Base-by-base conservation (phyloP, 2,113 vertebrate genomes). In the Periophthalmodon schlosseri region DNA sequence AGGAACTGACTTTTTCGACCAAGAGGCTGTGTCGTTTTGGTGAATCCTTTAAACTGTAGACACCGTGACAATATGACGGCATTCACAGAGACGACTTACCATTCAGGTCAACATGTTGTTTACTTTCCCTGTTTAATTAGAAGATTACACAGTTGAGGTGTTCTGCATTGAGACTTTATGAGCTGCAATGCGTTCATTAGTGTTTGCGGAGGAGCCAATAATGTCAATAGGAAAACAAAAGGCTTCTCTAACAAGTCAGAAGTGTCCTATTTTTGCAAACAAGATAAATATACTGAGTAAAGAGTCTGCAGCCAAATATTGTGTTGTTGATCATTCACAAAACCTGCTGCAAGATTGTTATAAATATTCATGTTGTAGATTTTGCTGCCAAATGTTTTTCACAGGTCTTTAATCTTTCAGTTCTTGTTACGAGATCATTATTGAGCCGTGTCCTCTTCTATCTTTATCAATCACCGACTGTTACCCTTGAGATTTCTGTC, bases 121-220 rank as follows among this genome's bases (percentile, higher is more conserved):
- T 76, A 79, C 70, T 80, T 81, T 86, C 60, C 77, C 76, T 68
- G 69, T 89, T 88, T 88, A 88, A 89, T 91, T 89, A 84, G 83
- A 73, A 67, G 86, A 89, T 91, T 87, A 89, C 86, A 90, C 87
- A 91, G 83, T 90, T 73, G 87, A 89, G 70, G 78, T 86, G 71
- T 83, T 84, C 80, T 72, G 79, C 86, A 80, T 73, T 71, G 80
- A 81, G 75, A 70, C 75, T 87, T 85, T 80, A 80, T 83, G 71
- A 87, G 87, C 77, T 85, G 87, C 86, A 80, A 63, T 83, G 74
- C 78, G 84, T 87, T 82, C 79, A 89, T 91, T 85, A 91, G 66
- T 68, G 71, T 81, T 76, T 82, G 74, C 80, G 69, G 63, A 56
- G 68, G 63, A 81, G 78, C 68, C 69, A 84, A 63, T 76, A 67